Evolutionary conservation across 2,888 invertebrate species (phyloP), one percentile per base, ranked within the genome.

Genomic region (Sesia bembeciformis): DNA sequence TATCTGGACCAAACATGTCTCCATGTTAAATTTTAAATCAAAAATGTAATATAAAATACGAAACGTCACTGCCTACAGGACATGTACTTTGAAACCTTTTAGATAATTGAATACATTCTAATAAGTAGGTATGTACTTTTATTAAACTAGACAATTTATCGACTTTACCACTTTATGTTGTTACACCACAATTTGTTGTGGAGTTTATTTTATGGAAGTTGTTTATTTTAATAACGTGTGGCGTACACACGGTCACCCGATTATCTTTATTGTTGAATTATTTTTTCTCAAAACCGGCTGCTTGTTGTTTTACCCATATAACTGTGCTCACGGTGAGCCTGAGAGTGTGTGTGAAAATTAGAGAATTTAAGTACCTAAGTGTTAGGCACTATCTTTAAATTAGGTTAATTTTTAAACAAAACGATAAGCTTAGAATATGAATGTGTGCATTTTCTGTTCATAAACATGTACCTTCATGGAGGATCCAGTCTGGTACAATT

Each of bases 401-500:
- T 85, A 86, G 83, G 76, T 78, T 85, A 83, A 83, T 78, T 78
- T 79, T 69, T 78, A 79, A 80, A 81, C 71, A 76, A 63, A 69
- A 50, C 52, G 72, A 65, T 82, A 85, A 81, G 81, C 66, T 79
- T 86, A 87, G 85, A 73, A 65, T 84, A 84, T 86, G 83, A 86
- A 84, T 88, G 8, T 81, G 87, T 82, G 86, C 74, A 84, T 84
- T 86, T 86, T 89, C 82, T 86, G 86, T 87, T 83, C 72, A 74
- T 76, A 74, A 23, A 72, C 60, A 67, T 70, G 81, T 81, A 78
- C 76, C 73, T 66, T 68, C 60, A 65, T 66, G 74, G 72, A 69
- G 75, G 74, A 68, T 76, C 72, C 74, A 78, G 78, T 78, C 78
- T 78, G 82, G 84, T 83, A 85, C 82, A 79, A 81, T 84, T 76